A percentile compares a stretch with the other conserved stretches of the same genome.
Evolutionary conservation across 2,797 vertebrate species (phyloP).

Genomic region (Remorina albescens): DNA sequence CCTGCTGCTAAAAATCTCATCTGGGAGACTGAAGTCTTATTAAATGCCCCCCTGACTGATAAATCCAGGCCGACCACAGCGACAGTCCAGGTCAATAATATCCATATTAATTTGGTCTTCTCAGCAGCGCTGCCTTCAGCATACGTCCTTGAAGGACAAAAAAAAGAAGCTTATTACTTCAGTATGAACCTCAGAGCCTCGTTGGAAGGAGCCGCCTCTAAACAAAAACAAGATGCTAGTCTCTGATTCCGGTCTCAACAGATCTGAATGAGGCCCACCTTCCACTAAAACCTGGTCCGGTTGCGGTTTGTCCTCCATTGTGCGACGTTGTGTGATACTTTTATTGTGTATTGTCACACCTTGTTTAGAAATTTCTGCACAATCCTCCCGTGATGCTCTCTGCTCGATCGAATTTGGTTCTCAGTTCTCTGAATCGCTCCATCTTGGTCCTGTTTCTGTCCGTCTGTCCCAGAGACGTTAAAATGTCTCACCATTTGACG

Average conservation of each 20-base stretch:
- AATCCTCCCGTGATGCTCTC: conserved; percentile 21
- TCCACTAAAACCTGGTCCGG: too few relatives aligned
- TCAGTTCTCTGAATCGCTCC: neutral
- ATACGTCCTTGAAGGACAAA: conserved; percentile 1
- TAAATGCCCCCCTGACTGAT: neutral
- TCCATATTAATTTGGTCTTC: conserved; percentile 38
- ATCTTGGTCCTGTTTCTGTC: neutral
- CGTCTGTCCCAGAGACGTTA: too few relatives aligned
- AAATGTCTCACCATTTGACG: too few relatives aligned
- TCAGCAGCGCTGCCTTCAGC: conserved; percentile 2
- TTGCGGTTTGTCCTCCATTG: too few relatives aligned
- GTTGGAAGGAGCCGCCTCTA: too few relatives aligned
- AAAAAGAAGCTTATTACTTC: neutral
- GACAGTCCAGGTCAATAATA: conserved; percentile 2
- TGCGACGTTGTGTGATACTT: too few relatives aligned
- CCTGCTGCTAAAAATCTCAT: neutral
- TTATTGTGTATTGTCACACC: too few relatives aligned
- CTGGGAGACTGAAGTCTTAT: conserved; percentile 9
- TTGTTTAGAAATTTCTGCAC: conserved; percentile 24
- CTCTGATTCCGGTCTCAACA: too few relatives aligned
- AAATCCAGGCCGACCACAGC: neutral
- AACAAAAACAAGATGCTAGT: too few relatives aligned
- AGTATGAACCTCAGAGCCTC: neutral
- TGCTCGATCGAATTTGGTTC: conserved; percentile 40
- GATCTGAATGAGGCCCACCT: too few relatives aligned